A percentile compares a stretch with the other conserved stretches of the same genome.
phyloP scores from a whole-genome alignment of 2,888 invertebrate genomes.

The Iphiclides podalirius region DNA sequence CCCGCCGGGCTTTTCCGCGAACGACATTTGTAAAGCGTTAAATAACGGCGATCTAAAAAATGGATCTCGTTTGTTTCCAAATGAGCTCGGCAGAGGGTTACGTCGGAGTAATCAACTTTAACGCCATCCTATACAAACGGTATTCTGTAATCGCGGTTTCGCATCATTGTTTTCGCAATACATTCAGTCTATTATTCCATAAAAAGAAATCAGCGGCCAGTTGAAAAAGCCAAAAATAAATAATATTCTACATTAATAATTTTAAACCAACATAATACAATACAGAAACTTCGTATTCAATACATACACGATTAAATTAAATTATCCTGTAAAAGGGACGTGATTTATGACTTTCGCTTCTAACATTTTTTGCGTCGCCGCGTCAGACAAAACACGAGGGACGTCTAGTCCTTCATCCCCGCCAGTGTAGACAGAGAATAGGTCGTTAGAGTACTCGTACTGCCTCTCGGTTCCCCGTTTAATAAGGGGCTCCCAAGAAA shows the following conservation, averaged over 20 bases:
- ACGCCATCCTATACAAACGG: slow-evolving; percentile 3
- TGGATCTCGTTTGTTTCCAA: slow-evolving; percentile 13
- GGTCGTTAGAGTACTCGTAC: slow-evolving; percentile 41
- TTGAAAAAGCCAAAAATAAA: too few relatives aligned
- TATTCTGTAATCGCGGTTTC: slow-evolving; percentile 10
- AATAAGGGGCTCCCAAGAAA: slow-evolving; percentile 54
- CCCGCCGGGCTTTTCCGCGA: not conserved
- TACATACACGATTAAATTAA: not conserved
- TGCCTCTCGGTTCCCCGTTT: slow-evolving; percentile 48
- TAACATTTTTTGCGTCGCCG: slow-evolving; percentile 15
- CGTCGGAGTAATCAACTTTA: slow-evolving; percentile 3
- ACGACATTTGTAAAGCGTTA: slow-evolving; percentile 13
- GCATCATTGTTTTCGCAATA: slow-evolving; percentile 11
- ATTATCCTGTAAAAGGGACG: slow-evolving; percentile 3
- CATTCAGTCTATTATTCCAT: not conserved
- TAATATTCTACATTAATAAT: too few relatives aligned
- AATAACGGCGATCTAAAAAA: slow-evolving; percentile 11
- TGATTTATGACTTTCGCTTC: slow-evolving; percentile 19
- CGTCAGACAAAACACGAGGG: slow-evolving; percentile 24
- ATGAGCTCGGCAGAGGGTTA: slow-evolving; percentile 1
- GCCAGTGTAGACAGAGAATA: slow-evolving; percentile 27
- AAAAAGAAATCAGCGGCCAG: too few relatives aligned
- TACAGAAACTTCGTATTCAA: not conserved
- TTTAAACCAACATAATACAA: not conserved
- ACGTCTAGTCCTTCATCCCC: slow-evolving; percentile 23